Evolutionary conservation across 2,113 vertebrate species (phyloP).

Genomic region (Chionis minor): DNA sequence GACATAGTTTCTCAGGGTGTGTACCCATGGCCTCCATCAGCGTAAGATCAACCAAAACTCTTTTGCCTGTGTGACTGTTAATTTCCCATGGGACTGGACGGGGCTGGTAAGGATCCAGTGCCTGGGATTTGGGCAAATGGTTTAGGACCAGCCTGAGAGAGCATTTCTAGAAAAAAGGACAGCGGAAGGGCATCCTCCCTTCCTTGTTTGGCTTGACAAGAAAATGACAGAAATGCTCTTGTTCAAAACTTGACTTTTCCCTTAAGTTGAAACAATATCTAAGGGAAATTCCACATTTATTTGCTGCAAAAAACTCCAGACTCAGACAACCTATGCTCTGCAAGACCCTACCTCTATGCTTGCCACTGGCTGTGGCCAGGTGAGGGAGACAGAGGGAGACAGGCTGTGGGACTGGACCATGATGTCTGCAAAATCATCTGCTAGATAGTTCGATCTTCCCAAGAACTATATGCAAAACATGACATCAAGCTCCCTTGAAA

Average conservation of each 20-base stretch:
- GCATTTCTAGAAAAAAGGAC: not conserved
- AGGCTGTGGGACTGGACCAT: not conserved
- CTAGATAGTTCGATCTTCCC: not conserved
- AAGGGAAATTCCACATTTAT: not conserved
- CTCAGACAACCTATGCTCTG: rapidly evolving
- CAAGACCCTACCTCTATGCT: not conserved
- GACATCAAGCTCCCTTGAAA: not conserved
- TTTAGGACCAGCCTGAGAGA: not conserved
- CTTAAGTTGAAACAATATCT: not conserved
- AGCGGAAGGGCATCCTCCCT: not conserved
- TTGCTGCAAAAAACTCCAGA: not conserved
- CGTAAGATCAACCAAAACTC: not conserved
- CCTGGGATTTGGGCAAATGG: not conserved
- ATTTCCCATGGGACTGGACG: not conserved
- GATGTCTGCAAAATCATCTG: not conserved
- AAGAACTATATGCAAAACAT: not conserved
- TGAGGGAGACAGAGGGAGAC: not conserved
- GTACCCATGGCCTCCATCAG: not conserved
- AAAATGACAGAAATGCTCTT: not conserved
- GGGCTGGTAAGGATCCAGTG: not conserved
- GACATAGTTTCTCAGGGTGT: too few species aligned
- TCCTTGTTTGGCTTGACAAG: not conserved
- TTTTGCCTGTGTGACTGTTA: not conserved
- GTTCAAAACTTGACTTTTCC: not conserved
- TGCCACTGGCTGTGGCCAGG: not conserved